Evolutionary conservation across 2,113 vertebrate species (phyloP).

Genomic region (Heterotilapia buettikoferi): DNA sequence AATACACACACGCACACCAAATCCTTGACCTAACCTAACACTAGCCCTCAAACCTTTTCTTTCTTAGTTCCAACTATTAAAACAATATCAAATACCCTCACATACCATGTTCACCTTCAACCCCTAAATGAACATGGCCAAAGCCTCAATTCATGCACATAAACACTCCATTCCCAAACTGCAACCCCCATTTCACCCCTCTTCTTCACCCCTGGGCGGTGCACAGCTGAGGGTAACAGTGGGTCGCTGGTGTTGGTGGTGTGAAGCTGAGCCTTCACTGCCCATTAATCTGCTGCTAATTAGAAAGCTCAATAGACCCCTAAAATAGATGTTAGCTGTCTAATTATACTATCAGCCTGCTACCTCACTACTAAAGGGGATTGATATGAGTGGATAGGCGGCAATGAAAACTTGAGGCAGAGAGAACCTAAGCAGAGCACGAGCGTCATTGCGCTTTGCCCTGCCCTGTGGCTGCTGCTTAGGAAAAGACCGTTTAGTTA

Average conservation of each 20-base stretch:
- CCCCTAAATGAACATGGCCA: slow-evolving; percentile 8
- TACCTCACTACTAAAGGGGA: slow-evolving; percentile 58
- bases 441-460: background rate
- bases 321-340: slow-evolving; percentile 64
- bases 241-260: slow-evolving; percentile 55
- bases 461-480: slow-evolving; percentile 1
- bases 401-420: slow-evolving; percentile 34
- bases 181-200: slow-evolving; percentile 42
- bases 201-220: slow-evolving; percentile 52
- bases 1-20: background rate
- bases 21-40: slow-evolving; percentile 54
- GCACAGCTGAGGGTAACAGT: slow-evolving; percentile 62
- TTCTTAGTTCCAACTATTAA: slow-evolving; percentile 39
- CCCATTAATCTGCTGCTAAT: slow-evolving; percentile 70
- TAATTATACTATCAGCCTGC: slow-evolving; percentile 67
- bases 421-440: background rate
- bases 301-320: slow-evolving; percentile 63
- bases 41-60: slow-evolving; percentile 38
- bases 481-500: background rate
- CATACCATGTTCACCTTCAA: slow-evolving; percentile 27
- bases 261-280: slow-evolving; percentile 36
- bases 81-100: slow-evolving; percentile 49
- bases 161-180: background rate
- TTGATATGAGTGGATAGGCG: slow-evolving; percentile 61
- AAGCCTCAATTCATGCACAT: background rate